Conservation (phyloP, 2,888 invertebrate genomes). For the Smittia sp. region DNA sequence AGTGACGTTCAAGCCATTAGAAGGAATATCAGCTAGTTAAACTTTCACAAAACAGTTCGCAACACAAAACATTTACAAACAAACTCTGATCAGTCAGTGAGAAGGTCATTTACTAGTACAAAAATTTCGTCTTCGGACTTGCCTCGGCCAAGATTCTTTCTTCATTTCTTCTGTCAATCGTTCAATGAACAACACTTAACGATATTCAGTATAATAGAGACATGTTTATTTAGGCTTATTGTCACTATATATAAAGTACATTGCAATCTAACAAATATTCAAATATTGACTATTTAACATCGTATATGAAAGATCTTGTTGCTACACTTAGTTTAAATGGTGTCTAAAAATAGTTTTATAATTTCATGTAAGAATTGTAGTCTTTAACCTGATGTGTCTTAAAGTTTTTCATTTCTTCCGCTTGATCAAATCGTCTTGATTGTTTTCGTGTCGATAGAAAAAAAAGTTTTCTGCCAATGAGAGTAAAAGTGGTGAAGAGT, state of each 20-base stretch:
- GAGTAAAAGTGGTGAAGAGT: no score
- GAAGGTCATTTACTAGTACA: constrained; percentile 39
- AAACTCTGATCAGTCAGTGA: constrained; percentile 34
- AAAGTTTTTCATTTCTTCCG: neutral
- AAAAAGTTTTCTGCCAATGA: neutral
- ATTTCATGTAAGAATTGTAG: constrained; percentile 10
- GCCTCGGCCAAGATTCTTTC: neutral
- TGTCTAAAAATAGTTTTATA: constrained; percentile 21
- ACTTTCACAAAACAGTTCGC: constrained; percentile 9
- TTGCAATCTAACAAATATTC: constrained; percentile 24
- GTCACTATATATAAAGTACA: constrained; percentile 26
- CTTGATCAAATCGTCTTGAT: neutral
- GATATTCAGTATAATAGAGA: constrained; percentile 16
- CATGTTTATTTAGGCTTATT: constrained; percentile 24
- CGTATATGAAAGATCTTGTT: constrained; percentile 16
- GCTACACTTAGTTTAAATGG: constrained; percentile 2
- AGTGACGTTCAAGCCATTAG: neutral
- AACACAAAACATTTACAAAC: constrained; percentile 14
- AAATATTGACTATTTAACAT: constrained; percentile 20
- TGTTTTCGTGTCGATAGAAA: no score
- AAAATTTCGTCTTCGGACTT: constrained; percentile 8
- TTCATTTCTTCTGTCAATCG: neutral
- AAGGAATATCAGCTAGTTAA: constrained; percentile 7
- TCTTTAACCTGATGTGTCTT: constrained; percentile 23
- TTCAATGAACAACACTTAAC: constrained; percentile 13